A percentile compares a stretch with the other conserved stretches of the same genome.
phyloP scores from a whole-genome alignment of 1,140 invertebrate species.

The Drosophila punjabiensis region DNA sequence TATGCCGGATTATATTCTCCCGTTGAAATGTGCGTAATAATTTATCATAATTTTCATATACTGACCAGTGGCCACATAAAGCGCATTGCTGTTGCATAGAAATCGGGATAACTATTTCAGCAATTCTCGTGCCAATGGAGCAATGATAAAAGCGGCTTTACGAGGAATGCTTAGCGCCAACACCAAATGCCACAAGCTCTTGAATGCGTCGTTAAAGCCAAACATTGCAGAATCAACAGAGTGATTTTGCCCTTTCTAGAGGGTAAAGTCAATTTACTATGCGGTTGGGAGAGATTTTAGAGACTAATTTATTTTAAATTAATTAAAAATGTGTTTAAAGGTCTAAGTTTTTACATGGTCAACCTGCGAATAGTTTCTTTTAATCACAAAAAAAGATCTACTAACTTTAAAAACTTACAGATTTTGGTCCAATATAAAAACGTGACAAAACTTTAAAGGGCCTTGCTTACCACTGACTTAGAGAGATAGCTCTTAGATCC shows the following conservation, averaged over 20 bases:
- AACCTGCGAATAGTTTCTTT: too few species aligned
- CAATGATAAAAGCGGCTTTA: constrained; percentile 31
- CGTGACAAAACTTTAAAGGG: too few species aligned
- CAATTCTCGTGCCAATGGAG: constrained; percentile 18
- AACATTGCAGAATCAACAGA: constrained; percentile 30
- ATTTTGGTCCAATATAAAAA: too few species aligned
- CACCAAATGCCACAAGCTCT: constrained; percentile 26
- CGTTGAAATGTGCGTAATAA: constrained; percentile 22
- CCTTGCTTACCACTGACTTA: too few species aligned
- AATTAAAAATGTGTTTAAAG: not conserved
- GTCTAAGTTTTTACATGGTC: too few species aligned
- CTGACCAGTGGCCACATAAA: constrained; percentile 10
- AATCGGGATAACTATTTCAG: constrained; percentile 9
- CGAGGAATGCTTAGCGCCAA: constrained; percentile 30
- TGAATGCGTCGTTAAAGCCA: constrained; percentile 32
- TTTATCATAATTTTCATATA: constrained; percentile 42
- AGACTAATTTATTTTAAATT: not conserved
- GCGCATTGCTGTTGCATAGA: not conserved
- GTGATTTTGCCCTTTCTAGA: not conserved
- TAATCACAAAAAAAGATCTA: too few species aligned
- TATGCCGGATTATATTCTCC: constrained; percentile 32
- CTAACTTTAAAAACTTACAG: too few species aligned
- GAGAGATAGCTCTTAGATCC: too few species aligned
- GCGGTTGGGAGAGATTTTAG: not conserved
- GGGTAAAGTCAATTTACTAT: not conserved